phyloP scores from a whole-genome alignment of 2,888 invertebrate genomes.

The Sylvicola cinctus region DNA sequence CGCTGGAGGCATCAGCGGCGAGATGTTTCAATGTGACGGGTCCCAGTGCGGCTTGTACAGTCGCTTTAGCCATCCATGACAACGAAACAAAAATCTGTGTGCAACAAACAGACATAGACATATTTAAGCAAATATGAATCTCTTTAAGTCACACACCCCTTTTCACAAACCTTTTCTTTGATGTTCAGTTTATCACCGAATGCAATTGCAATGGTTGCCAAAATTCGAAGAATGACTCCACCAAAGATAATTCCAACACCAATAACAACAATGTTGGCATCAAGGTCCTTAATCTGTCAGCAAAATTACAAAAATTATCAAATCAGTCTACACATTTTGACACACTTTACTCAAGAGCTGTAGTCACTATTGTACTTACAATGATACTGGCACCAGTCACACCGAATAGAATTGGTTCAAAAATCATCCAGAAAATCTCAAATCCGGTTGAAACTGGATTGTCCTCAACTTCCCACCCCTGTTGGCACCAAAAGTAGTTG shows the following conservation, averaged over 20 bases:
- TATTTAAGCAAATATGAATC: not conserved
- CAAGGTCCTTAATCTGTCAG: slow-evolving; percentile 41
- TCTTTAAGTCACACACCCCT: not conserved
- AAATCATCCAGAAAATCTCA: slow-evolving; percentile 88
- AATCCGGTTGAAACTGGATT: slow-evolving; percentile 76
- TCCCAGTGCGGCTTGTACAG: slow-evolving; percentile 83
- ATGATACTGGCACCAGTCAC: slow-evolving; percentile 83
- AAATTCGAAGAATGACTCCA: slow-evolving; percentile 43
- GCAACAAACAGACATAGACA: not conserved
- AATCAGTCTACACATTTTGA: not conserved
- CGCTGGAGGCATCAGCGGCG: slow-evolving; percentile 24
- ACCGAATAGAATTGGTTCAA: slow-evolving; percentile 85
- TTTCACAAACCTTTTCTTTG: slow-evolving; percentile 52
- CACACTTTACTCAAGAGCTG: not conserved
- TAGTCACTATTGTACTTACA: slow-evolving; percentile 26
- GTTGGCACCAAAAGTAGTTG: slow-evolving; percentile 58
- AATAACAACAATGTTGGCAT: slow-evolving; percentile 43
- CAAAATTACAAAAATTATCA: slow-evolving; percentile 3
- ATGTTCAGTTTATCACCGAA: slow-evolving; percentile 62
- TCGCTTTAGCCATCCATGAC: slow-evolving; percentile 92
- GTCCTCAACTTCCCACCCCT: slow-evolving; percentile 72
- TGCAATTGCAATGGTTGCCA: slow-evolving; percentile 43
- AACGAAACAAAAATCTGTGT: slow-evolving; percentile 57
- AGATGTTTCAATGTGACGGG: slow-evolving; percentile 50
- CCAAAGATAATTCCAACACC: slow-evolving; percentile 46